Conservation (phyloP, 2,797 vertebrate species). For the Forpus xanthops region DNA sequence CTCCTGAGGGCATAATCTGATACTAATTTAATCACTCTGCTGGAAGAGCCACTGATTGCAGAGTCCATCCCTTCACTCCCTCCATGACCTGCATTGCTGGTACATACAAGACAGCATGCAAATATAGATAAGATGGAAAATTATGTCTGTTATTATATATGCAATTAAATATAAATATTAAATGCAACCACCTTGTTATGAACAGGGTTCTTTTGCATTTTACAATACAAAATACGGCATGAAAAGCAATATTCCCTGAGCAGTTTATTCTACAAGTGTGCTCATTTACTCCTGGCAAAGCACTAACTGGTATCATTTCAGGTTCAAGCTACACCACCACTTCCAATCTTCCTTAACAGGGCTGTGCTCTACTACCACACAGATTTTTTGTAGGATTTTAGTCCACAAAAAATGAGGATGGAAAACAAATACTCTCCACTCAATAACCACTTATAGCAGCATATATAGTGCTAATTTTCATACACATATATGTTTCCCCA, state of each 20-base stretch:
- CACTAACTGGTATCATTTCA: background rate
- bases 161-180: background rate
- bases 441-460: background rate
- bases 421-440: background rate
- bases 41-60: background rate
- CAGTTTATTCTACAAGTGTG: background rate
- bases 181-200: background rate
- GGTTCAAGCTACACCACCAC: background rate
- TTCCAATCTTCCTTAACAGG: background rate
- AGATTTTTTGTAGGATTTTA: background rate
- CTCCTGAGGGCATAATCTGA: background rate
- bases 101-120: fast-evolving
- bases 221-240: background rate
- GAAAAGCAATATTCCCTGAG: background rate
- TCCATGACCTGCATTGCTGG: background rate
- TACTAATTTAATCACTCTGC: background rate
- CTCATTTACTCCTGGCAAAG: background rate
- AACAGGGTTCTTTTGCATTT: background rate
- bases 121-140: background rate
- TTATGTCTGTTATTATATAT: background rate
- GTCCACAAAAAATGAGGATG: background rate
- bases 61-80: background rate
- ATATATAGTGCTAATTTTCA: background rate
- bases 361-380: background rate
- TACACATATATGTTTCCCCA: background rate